Evolutionary conservation across 2,797 vertebrate species (phyloP).

Genomic region (Tarsius wallacei): DNA sequence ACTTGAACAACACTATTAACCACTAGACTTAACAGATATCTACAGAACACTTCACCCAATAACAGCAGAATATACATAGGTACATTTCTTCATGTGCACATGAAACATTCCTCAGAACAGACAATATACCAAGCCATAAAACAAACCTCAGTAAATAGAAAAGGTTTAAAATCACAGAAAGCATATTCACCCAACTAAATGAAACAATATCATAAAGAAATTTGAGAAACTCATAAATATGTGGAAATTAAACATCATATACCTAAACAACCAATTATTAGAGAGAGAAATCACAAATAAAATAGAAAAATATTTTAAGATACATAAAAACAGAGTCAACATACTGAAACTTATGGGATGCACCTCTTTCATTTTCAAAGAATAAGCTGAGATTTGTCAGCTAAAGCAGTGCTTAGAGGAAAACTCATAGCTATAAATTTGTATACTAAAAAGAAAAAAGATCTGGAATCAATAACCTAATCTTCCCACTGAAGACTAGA

Average conservation of each 20-base stretch:
- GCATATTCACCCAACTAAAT: rapidly evolving
- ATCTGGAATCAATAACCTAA: rapidly evolving
- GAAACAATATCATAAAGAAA: neutral
- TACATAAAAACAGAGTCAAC: neutral
- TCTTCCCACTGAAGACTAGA: neutral
- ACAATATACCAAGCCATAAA: too few relatives aligned
- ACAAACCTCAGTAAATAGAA: rapidly evolving
- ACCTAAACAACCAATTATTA: rapidly evolving
- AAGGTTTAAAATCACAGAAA: rapidly evolving
- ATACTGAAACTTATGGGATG: rapidly evolving
- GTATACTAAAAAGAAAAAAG: neutral
- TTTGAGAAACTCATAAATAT: neutral
- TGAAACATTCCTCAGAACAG: too few relatives aligned
- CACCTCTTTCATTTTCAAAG: neutral
- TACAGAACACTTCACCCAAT: too few relatives aligned
- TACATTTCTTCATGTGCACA: too few relatives aligned
- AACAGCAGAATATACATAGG: too few relatives aligned
- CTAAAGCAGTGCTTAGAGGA: neutral
- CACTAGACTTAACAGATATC: too few relatives aligned
- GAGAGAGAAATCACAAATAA: neutral
- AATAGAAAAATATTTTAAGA: neutral
- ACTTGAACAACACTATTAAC: too few relatives aligned
- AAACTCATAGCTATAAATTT: neutral
- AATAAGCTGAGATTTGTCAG: rapidly evolving
- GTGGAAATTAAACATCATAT: neutral